phyloP scores from a whole-genome alignment of 1,140 invertebrate species.

The Brachionus angularis region DNA sequence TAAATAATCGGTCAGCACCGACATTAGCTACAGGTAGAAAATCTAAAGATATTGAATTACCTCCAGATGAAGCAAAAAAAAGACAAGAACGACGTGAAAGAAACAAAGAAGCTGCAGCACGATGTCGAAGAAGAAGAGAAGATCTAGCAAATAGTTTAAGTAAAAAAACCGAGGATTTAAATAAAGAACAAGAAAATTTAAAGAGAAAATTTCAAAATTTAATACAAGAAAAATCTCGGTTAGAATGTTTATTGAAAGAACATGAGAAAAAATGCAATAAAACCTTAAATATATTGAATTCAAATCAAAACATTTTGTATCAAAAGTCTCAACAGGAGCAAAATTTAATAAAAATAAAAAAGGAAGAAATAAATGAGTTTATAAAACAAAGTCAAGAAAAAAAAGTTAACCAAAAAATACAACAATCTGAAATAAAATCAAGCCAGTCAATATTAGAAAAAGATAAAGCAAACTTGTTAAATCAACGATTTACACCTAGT shows the following conservation, averaged over 20 bases:
- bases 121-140: constrained; percentile 4
- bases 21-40: constrained; percentile 39
- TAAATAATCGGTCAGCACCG: background rate
- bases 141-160: background rate
- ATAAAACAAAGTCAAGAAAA: background rate
- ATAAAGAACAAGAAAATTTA: constrained; percentile 7
- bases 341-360: too few relatives aligned
- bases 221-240: background rate
- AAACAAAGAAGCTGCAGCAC: constrained; percentile 38
- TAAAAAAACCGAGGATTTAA: background rate
- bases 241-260: background rate
- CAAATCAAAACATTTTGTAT: too few relatives aligned
- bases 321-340: too few relatives aligned
- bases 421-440: background rate
- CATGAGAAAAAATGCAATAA: constrained; percentile 20
- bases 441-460: background rate
- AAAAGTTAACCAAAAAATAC: background rate
- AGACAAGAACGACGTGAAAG: constrained; percentile 20
- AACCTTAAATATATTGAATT: too few relatives aligned
- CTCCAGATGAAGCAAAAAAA: constrained; percentile 36
- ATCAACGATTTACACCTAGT: too few relatives aligned
- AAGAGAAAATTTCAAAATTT: background rate
- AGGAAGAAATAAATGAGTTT: too few relatives aligned
- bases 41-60: constrained; percentile 15
- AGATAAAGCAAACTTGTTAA: too few relatives aligned